Percentiles rank a stretch among this genome's conserved stretches.
Evolutionary conservation across 2,113 vertebrate species (phyloP).

Genomic region (Apaloderma vittatum): DNA sequence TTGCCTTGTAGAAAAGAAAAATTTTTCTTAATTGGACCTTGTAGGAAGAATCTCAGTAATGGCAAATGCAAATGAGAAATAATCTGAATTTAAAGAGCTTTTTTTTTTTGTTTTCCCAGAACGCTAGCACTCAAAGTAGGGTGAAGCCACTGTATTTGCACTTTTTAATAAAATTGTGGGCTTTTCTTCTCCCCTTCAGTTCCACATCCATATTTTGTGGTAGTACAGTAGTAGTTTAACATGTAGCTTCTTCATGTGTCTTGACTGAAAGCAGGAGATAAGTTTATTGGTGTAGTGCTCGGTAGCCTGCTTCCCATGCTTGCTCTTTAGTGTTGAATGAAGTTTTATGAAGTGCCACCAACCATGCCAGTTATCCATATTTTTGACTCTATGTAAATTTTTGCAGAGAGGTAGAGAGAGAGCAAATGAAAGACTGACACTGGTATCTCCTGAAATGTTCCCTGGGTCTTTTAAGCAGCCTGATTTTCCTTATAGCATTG

Average conservation of each 20-base stretch:
- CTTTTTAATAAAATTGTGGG: background rate
- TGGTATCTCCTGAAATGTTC: conserved; percentile 47
- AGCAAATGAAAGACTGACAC: conserved; percentile 39
- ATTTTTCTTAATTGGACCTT: conserved; percentile 71
- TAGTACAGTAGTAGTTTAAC: background rate
- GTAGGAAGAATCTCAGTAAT: conserved; percentile 49
- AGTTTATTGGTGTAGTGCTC: conserved; percentile 8
- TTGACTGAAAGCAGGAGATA: conserved; percentile 34
- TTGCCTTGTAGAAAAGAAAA: conserved; percentile 66
- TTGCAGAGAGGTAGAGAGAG: conserved; percentile 9
- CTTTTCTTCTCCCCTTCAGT: conserved; percentile 18
- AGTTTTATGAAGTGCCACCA: conserved; percentile 29
- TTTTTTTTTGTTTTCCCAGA: background rate
- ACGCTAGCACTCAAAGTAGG: background rate
- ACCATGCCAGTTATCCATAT: conserved; percentile 16
- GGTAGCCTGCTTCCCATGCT: background rate
- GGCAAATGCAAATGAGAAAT: conserved; percentile 63
- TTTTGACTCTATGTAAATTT: conserved; percentile 49
- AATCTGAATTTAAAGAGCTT: conserved; percentile 56
- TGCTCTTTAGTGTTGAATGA: conserved; percentile 4
- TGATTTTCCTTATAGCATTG: background rate
- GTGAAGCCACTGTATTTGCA: background rate
- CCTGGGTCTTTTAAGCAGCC: background rate
- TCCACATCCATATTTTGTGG: background rate
- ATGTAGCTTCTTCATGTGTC: background rate